Conservation (phyloP, 2,797 vertebrate genomes). For the Rhinella marina region DNA sequence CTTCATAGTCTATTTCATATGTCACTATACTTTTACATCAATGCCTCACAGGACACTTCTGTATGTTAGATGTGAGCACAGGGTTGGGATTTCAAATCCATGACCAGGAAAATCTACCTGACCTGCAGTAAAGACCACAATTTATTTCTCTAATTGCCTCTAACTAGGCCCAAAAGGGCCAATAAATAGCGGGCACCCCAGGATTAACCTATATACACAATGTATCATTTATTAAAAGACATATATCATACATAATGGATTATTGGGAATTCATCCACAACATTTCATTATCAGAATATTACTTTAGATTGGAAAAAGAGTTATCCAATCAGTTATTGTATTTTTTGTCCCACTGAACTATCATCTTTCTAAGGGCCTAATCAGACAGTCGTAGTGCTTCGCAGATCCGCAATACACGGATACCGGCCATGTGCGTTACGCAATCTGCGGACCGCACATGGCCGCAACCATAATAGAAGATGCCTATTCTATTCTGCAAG, state of each 20-base stretch:
- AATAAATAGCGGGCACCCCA: constrained; percentile 16
- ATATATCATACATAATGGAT: neutral
- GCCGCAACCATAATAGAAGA: too few relatives aligned
- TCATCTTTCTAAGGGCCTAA: too few relatives aligned
- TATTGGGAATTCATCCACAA: neutral
- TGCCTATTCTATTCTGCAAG: too few relatives aligned
- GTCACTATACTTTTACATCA: neutral
- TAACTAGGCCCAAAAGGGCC: neutral
- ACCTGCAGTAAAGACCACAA: constrained; percentile 10
- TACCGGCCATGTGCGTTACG: too few relatives aligned
- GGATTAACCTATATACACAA: neutral
- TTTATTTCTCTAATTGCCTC: constrained; percentile 1
- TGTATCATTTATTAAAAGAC: constrained; percentile 3
- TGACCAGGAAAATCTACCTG: neutral
- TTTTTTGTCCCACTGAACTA: too few relatives aligned
- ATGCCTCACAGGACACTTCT: neutral
- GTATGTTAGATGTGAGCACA: neutral
- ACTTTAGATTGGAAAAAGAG: neutral
- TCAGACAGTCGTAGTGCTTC: too few relatives aligned
- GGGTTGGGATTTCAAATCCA: constrained; percentile 6
- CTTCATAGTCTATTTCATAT: constrained; percentile 11
- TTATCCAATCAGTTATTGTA: neutral
- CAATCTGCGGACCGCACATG: too few relatives aligned
- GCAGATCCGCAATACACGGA: too few relatives aligned
- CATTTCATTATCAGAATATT: neutral